A percentile compares a stretch with the other conserved stretches of the same genome.
Conservation (phyloP, 2,113 vertebrate genomes). For the Bufo gargarizans region DNA sequence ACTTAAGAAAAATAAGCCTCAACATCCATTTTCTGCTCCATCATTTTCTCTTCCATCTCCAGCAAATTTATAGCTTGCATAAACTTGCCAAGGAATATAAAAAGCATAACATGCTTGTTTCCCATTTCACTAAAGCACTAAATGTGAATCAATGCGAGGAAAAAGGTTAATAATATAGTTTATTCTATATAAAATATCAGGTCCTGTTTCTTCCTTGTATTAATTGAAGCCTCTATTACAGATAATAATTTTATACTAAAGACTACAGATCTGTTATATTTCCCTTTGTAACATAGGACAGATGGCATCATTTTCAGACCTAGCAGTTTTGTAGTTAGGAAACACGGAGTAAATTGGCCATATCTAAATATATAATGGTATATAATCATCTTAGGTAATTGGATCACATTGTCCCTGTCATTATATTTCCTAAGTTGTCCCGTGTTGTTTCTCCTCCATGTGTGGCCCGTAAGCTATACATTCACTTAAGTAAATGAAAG, state of each 20-base stretch:
- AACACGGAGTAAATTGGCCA: constrained; percentile 68
- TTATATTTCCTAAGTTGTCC: constrained; percentile 60
- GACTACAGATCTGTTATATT: constrained; percentile 41
- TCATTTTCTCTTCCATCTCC: constrained; percentile 27
- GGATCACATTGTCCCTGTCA: constrained; percentile 62
- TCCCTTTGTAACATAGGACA: constrained; percentile 34
- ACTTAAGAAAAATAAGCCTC: constrained; percentile 20
- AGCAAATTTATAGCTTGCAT: constrained; percentile 41
- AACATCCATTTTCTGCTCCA: constrained; percentile 26
- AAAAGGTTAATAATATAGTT: background rate
- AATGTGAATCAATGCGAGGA: background rate
- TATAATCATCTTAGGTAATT: constrained; percentile 68
- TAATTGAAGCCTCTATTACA: constrained; percentile 45
- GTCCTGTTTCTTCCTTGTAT: constrained; percentile 20
- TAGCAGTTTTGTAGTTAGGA: constrained; percentile 64
- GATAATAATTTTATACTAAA: constrained; percentile 43
- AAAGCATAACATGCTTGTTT: constrained; percentile 40
- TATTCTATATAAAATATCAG: background rate
- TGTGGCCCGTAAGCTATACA: constrained; percentile 63
- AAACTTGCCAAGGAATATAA: constrained; percentile 35
- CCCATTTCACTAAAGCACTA: background rate
- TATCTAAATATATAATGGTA: constrained; percentile 65
- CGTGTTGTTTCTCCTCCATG: constrained; percentile 62
- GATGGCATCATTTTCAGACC: constrained; percentile 56
- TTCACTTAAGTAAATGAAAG: constrained; percentile 65